These are phyloP conservation scores for Bettongia penicillata DNA, from an alignment of 2,113 vertebrate species.

Conservation along the genomic window DNA sequence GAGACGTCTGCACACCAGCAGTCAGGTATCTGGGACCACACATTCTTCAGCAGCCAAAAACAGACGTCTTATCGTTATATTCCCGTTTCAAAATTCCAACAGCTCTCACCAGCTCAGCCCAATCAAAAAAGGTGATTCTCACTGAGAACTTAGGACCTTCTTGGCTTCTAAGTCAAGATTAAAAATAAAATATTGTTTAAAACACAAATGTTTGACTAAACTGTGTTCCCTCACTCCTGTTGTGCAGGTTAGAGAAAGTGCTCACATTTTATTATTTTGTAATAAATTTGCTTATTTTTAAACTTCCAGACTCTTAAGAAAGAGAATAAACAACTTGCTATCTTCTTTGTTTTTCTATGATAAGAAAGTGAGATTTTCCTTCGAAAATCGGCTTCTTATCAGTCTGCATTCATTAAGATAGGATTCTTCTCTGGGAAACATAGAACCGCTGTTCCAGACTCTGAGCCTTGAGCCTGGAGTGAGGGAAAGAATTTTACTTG, in stretches of 20 bases:
- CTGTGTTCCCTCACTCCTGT: not conserved
- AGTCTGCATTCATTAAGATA: not conserved
- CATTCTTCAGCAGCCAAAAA: not conserved
- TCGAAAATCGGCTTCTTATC: slow-evolving; percentile 62
- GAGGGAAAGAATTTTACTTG: not conserved
- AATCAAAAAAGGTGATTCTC: not conserved
- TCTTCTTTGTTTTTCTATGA: slow-evolving; percentile 69
- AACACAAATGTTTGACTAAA: not conserved
- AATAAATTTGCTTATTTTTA: slow-evolving; percentile 50
- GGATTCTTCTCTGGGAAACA: not conserved
- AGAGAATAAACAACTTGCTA: slow-evolving; percentile 34
- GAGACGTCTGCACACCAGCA: not conserved
- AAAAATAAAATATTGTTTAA: not conserved
- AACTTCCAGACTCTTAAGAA: slow-evolving; percentile 15
- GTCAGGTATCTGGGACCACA: not conserved
- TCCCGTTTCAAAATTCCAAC: slow-evolving; percentile 23
- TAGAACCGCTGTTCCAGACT: not conserved
- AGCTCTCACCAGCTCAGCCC: not conserved
- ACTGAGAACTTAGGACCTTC: not conserved
- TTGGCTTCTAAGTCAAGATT: not conserved
- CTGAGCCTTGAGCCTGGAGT: not conserved
- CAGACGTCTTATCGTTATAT: not conserved
- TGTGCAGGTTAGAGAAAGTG: not conserved
- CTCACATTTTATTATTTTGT: slow-evolving; percentile 15
- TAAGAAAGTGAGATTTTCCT: slow-evolving; percentile 62